These are phyloP conservation scores for Odontomachus brunneus DNA, from an alignment of 1,140 invertebrate genomes.

Conservation along the genomic window DNA sequence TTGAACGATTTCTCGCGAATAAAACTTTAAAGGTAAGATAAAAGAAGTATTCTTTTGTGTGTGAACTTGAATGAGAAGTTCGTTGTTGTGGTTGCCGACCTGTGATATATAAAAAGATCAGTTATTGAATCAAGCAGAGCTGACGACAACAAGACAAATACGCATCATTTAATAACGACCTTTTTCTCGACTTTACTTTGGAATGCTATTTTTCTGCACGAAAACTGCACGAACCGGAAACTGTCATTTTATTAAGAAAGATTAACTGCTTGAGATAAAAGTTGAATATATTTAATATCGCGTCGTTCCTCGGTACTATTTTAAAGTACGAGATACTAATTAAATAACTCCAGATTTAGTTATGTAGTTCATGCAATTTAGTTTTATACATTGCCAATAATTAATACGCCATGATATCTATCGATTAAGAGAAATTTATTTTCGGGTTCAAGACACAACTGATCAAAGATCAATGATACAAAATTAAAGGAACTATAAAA, in stretches of 20 bases:
- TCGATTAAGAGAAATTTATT: conserved; percentile 1
- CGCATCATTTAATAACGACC: conserved; percentile 12
- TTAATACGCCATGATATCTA: neutral
- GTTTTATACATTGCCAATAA: neutral
- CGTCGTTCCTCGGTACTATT: too few species aligned
- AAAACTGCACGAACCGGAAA: conserved; percentile 18
- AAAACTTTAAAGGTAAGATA: too few species aligned
- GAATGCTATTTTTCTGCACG: conserved; percentile 10
- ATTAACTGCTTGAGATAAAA: conserved; percentile 8
- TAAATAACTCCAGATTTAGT: neutral
- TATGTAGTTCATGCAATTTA: neutral
- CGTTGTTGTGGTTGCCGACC: too few species aligned
- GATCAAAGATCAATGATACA: too few species aligned
- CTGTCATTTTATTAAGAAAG: neutral
- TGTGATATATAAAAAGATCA: too few species aligned
- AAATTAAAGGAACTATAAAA: conserved; percentile 1
- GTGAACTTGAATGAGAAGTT: too few species aligned
- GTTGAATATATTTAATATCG: too few species aligned
- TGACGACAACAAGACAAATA: neutral
- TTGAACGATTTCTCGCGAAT: too few species aligned
- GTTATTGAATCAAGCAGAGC: too few species aligned
- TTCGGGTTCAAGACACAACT: neutral
- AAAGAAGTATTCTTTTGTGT: too few species aligned
- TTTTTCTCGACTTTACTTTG: conserved; percentile 24
- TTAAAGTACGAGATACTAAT: neutral